Evolutionary conservation across 2,797 vertebrate genomes (phyloP), one percentile per base, ranked within the genome.

Genomic region (Margarornis squamiger): DNA sequence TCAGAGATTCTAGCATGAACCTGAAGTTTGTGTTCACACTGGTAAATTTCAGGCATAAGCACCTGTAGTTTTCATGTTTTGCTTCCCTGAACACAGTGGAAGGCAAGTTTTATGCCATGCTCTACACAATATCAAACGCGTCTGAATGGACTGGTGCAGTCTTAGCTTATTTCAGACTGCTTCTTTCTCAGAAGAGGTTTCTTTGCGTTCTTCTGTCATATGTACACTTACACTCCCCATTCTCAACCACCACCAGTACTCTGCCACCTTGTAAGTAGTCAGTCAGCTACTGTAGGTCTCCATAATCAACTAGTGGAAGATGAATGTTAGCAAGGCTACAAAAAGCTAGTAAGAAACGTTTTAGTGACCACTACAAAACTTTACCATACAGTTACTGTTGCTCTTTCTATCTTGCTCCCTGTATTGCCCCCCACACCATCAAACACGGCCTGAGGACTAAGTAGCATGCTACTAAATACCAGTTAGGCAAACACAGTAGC

Each of bases 371-470:
- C 34, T 78, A 62, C 34, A 51, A 45, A 86, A 76, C 29, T 71
- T 63, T 10, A 52, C 14, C 11, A 7, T 38, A 61, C 70, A 49
- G 21, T 59, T 55, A 49, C 9, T n/a, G 18, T 5, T 55, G 66
- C 3, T 67, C 11, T 30, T 71, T 32, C 38, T 52, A 24, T 26
- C 3, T 2, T 0, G 0, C 22, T 18, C 7, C 51, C 30, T 46
- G 5, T 26, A 71, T 14, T 26, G 14, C 4, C 5, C 5, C 5
- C 7, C 2, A 1, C 15, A 27, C 10, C 19, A 67, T 36, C 52
- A 80, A 15, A 26, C 21, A 65, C 7, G 45, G 1, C 7, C 20
- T 36, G 10, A 7, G 8, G 26, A 58, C 4, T 30, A 38, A 43
- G 18, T 0, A 86, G 22, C 7, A n/a, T 0, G 16, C 23, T 74